A percentile compares a stretch with the other conserved stretches of the same genome.
These are phyloP conservation scores for Hybos culiciformis DNA, from an alignment of 2,888 invertebrate genomes.

Conservation along the genomic window DNA sequence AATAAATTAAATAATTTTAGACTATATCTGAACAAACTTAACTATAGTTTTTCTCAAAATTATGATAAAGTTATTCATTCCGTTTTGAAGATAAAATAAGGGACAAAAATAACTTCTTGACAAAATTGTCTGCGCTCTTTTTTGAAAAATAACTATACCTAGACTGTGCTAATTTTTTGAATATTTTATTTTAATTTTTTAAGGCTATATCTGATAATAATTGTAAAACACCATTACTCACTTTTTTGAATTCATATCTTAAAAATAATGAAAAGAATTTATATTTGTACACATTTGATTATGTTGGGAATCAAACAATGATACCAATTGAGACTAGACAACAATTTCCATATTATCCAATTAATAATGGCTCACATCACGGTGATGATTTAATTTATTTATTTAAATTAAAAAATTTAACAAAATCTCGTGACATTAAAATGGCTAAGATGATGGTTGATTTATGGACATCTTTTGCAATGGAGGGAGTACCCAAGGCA, in stretches of 20 bases:
- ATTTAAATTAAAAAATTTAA: constrained; percentile 32
- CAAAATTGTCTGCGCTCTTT: too few species aligned
- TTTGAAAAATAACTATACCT: constrained; percentile 23
- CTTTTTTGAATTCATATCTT: constrained; percentile 22
- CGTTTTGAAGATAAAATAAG: too few species aligned
- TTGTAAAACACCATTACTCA: constrained; percentile 28
- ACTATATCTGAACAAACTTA: too few species aligned
- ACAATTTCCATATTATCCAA: constrained; percentile 32
- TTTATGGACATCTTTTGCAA: constrained; percentile 35
- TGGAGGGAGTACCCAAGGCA: constrained; percentile 22
- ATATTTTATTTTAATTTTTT: background rate
- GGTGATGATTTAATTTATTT: constrained; percentile 46
- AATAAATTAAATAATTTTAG: too few species aligned
- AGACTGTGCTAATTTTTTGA: too few species aligned
- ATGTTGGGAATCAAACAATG: constrained; percentile 22
- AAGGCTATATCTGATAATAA: constrained; percentile 13
- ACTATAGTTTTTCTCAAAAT: too few species aligned
- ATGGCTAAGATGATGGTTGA: constrained; percentile 37
- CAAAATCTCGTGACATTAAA: constrained; percentile 23
- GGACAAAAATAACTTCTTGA: too few species aligned
- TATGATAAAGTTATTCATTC: too few species aligned
- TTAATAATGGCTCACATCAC: constrained; percentile 41
- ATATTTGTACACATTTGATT: constrained; percentile 35
- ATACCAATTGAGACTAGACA: constrained; percentile 36
- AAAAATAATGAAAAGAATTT: constrained; percentile 28